A percentile compares a stretch with the other conserved stretches of the same genome.
phyloP scores from a whole-genome alignment of 2,113 vertebrate genomes.

The Platysteira castanea region DNA sequence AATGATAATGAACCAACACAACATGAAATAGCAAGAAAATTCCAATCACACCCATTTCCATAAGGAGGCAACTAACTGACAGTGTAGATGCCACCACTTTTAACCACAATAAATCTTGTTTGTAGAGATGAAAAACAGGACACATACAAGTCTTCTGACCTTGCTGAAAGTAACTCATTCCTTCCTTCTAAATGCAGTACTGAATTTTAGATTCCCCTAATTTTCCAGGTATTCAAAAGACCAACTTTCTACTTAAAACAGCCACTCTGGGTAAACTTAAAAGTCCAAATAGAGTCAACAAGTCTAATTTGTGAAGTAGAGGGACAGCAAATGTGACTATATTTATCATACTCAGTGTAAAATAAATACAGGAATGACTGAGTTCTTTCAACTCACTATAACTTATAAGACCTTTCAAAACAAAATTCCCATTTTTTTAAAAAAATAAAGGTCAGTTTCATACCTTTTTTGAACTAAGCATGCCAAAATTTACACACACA shows the following conservation, averaged over 20 bases:
- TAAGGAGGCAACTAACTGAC: background rate
- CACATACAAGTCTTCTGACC: fast-evolving
- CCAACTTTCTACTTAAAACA: background rate
- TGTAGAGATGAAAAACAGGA: background rate
- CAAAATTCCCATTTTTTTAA: background rate
- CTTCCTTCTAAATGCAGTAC: background rate
- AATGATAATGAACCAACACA: background rate
- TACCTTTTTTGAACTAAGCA: background rate
- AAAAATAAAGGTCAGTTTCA: fast-evolving
- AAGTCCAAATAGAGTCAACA: background rate
- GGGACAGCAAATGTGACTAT: background rate
- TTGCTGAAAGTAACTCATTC: background rate
- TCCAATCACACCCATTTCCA: background rate
- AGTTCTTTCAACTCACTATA: background rate
- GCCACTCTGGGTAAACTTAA: background rate
- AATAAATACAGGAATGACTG: background rate
- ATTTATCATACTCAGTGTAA: background rate
- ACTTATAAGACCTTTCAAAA: background rate
- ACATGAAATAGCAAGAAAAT: background rate
- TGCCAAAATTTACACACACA: background rate
- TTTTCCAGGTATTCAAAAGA: background rate
- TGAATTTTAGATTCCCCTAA: background rate
- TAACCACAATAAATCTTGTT: background rate
- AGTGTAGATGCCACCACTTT: background rate
- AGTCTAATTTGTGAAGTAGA: background rate